These are phyloP conservation scores for Melanostigma gelatinosum DNA, from an alignment of 2,113 vertebrate genomes.

Conservation along the genomic window DNA sequence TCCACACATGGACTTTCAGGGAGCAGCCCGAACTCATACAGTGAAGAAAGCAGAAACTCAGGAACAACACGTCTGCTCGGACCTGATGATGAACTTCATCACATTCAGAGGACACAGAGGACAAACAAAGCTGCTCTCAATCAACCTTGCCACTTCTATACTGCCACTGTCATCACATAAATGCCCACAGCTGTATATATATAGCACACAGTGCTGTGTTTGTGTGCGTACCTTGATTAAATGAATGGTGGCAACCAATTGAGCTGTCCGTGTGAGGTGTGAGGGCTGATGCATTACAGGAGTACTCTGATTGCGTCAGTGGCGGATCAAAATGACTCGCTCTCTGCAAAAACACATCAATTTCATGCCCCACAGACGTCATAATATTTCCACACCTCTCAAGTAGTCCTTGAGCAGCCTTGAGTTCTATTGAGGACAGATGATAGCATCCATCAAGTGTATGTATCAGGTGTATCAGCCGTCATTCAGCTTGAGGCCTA, in stretches of 20 bases:
- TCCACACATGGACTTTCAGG: background rate
- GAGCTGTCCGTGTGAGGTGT: slow-evolving; percentile 62
- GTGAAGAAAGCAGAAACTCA: background rate
- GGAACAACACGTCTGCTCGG: background rate
- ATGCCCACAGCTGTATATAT: slow-evolving; percentile 21
- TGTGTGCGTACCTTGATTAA: slow-evolving; percentile 56
- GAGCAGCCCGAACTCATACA: background rate
- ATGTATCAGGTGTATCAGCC: slow-evolving; percentile 14
- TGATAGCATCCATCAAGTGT: slow-evolving; percentile 49
- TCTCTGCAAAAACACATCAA: slow-evolving; percentile 51
- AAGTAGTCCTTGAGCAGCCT: slow-evolving; percentile 66
- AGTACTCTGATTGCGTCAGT: slow-evolving; percentile 71
- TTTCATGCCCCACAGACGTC: slow-evolving; percentile 44
- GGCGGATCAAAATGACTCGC: slow-evolving; percentile 54
- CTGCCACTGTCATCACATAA: slow-evolving; percentile 54
- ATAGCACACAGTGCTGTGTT: slow-evolving; percentile 2
- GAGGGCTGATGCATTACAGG: slow-evolving; percentile 62
- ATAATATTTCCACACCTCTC: slow-evolving; percentile 62
- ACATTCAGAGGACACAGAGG: slow-evolving; percentile 47
- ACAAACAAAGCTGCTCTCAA: slow-evolving; percentile 49
- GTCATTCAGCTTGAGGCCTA: slow-evolving; percentile 4
- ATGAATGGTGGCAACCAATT: slow-evolving; percentile 55
- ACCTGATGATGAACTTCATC: slow-evolving; percentile 17
- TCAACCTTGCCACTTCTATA: slow-evolving; percentile 44
- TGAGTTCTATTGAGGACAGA: slow-evolving; percentile 34